A percentile compares a stretch with the other conserved stretches of the same genome.
Evolutionary conservation across 2,888 invertebrate genomes (phyloP).

Genomic region (Phyllotreta cruciferae): DNA sequence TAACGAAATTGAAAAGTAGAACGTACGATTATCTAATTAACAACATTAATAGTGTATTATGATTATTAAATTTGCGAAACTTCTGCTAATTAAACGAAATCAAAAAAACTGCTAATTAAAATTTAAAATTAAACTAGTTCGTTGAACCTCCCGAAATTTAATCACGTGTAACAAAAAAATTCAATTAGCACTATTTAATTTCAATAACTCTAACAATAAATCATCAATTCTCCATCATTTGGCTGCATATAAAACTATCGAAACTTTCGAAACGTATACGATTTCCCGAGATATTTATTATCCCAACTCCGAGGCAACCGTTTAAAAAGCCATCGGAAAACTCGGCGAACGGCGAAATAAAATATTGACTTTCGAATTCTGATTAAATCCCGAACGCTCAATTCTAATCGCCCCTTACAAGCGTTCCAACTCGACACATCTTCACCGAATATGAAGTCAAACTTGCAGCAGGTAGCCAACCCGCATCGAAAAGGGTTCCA

Average conservation of each 20-base stretch:
- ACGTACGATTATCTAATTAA: too few relatives aligned
- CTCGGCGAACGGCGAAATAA: constrained; percentile 42
- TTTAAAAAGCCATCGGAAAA: constrained; percentile 46
- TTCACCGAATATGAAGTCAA: too few relatives aligned
- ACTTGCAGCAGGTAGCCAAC: neutral
- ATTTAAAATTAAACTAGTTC: too few relatives aligned
- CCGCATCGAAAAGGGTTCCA: constrained; percentile 5
- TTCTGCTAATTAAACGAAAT: too few relatives aligned
- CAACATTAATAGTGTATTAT: too few relatives aligned
- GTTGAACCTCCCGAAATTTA: too few relatives aligned
- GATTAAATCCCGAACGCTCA: constrained; percentile 39
- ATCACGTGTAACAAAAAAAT: neutral
- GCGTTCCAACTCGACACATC: too few relatives aligned
- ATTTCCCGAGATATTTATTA: constrained; percentile 24
- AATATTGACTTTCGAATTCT: constrained; percentile 50
- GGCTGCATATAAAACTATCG: neutral
- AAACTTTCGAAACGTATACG: constrained; percentile 1
- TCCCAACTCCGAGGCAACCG: constrained; percentile 26
- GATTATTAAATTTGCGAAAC: too few relatives aligned
- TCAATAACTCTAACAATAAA: neutral
- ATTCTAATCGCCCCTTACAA: too few relatives aligned
- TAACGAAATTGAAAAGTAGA: too few relatives aligned
- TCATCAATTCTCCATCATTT: neutral
- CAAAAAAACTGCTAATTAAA: too few relatives aligned
- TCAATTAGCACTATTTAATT: too few relatives aligned